Conservation (phyloP, 2,113 vertebrate genomes). For the Athene cunicularia region DNA sequence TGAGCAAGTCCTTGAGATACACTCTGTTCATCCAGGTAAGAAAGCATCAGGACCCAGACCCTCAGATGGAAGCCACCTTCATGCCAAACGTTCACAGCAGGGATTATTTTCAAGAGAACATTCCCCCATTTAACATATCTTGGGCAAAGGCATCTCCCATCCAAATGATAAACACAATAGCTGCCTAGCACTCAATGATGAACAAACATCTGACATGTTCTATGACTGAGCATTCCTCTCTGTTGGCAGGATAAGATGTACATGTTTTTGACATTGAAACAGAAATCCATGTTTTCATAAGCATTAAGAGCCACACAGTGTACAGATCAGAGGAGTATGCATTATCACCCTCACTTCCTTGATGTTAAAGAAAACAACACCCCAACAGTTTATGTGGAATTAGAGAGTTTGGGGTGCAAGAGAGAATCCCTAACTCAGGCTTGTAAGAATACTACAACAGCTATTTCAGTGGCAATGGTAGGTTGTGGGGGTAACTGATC, state of each 20-base stretch:
- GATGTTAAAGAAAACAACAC: not conserved
- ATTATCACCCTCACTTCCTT: too few relatives aligned
- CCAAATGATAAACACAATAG: not conserved
- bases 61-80: not conserved
- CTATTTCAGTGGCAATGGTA: fast-evolving
- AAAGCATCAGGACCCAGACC: not conserved
- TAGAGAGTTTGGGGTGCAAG: not conserved
- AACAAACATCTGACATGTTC: fast-evolving
- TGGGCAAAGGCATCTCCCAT: not conserved
- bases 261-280: not conserved
- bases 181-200: not conserved
- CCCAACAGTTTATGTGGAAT: not conserved
- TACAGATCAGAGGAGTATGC: not conserved
- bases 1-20: not conserved
- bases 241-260: not conserved
- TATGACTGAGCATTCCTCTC: not conserved
- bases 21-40: not conserved
- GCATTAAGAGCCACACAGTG: not conserved
- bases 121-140: not conserved
- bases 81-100: fast-evolving
- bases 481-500: not conserved
- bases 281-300: not conserved
- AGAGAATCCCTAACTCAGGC: not conserved
- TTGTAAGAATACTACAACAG: not conserved
- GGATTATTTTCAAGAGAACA: not conserved